Evolutionary conservation across 2,888 invertebrate species (phyloP), one percentile per base, ranked within the genome.

Genomic region (Lamproptera curius): DNA sequence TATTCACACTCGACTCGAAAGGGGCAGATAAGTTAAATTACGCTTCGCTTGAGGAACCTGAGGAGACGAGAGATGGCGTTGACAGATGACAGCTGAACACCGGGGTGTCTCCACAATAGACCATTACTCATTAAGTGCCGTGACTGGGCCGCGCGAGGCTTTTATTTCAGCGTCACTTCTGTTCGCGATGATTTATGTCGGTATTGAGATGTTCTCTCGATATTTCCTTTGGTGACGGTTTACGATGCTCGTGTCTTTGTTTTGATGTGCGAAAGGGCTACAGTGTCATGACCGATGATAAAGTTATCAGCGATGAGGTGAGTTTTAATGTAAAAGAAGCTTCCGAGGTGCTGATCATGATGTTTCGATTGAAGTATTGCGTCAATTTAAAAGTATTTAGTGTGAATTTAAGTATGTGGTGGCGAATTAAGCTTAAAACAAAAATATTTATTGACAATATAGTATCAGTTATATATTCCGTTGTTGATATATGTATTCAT

Each of bases 61-160:
- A 45, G 46, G 54, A 53, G 44, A 48, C 50, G 51, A 52, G 57
- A 56, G 53, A 55, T 52, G 56, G 60, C 67, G 76, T 68, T 73
- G 81, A 78, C 78, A 79, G 78, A 77, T 76, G 75, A 77, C 73
- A 68, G 66, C 69, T 73, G 70, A 77, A 73, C 77, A 73, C 66
- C 70, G 69, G 74, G 76, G 73, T 69, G 77, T 58, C 60, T 62
- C 61, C 78, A 74, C 67, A 63, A 53, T 62, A 57, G 58, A 50
- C 63, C 63, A 69, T 70, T 68, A 67, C 65, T 68, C 68, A 70
- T 68, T 68, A 62, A 76, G 51, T 57, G 61, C 66, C 65, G 71
- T 76, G 76, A 76, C 73, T 75, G 62, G 74, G 63, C 62, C 49
- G 49, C 33, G 71, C 68, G 67, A 62, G 54, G 67, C 72, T 69